Base-by-base conservation (phyloP, 2,888 invertebrate species). In the Xestia xanthographa region DNA sequence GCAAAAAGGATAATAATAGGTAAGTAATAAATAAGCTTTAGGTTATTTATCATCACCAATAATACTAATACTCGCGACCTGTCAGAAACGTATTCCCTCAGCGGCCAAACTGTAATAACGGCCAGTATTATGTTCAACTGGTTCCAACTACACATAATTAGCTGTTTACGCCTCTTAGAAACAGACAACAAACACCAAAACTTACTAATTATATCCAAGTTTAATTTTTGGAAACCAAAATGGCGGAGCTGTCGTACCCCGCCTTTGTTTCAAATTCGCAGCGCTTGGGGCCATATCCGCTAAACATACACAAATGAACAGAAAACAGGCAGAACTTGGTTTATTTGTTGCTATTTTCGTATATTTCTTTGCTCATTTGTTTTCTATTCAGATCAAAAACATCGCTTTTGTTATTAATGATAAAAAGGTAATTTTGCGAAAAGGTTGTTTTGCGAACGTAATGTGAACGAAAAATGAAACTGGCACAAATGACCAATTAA, bases 231-330 rank as follows among this genome's bases (percentile, higher is more conserved):
- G 53, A 69, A 70, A 79, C 65, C 74, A 77, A 85, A 66, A 85
- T 75, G 65, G 67, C 68, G 62, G 66, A 38, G 29, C 53, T 12
- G 48, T 12, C 26, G 29, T 26, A 20, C 58, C 12, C 29, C 12
- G 66, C 71, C 75, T 86, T 85, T 87, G 87, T 87, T 81, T 63
- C 20, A 63, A 29, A 86, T 85, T 86, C 65, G 77, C 17, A 65
- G 8, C 77, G 85, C 82, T 80, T 60, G 80, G 68, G 76, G 84
- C 85, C 75, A 71, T 60, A 71, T n/a, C 48, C 45, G 65, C 67
- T 17, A 43, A 75, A 66, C 62, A 75, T 45, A 67, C 58, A 65
- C 53, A 74, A 74, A 74, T 67, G 38, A 58, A 41, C 38, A 66
- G 53, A 73, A 50, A 71, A 60, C 45, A 29, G 12, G 34, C 26